These are phyloP conservation scores for Stichodactyla helianthus DNA, from an alignment of 64 coral and sea anemone species.

Conservation along the genomic window DNA sequence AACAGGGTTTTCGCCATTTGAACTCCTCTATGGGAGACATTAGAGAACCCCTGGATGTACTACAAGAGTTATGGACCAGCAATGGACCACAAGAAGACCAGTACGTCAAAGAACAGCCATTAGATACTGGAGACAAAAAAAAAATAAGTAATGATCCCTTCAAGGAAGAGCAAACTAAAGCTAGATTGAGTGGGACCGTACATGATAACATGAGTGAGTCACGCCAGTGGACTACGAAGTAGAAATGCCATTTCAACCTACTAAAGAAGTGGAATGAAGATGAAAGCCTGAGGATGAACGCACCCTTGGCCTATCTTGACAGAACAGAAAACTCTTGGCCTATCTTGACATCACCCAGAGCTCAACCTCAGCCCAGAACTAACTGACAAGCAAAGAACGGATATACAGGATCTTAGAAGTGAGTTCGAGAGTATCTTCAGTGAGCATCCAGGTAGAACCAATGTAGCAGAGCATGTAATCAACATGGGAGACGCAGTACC, in stretches of 20 bases:
- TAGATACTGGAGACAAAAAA: constrained; percentile 1
- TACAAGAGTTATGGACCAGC: constrained; percentile 38
- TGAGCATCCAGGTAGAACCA: constrained; percentile 35
- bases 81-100: neutral
- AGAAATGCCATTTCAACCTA: constrained; percentile 20
- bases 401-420: neutral
- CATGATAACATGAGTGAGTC: constrained; percentile 28
- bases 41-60: constrained; percentile 24
- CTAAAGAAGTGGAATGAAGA: neutral
- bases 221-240: constrained; percentile 27
- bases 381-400: neutral
- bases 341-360: neutral
- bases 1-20: constrained; percentile 48
- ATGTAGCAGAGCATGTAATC: constrained; percentile 5
- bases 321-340: neutral
- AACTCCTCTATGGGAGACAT: constrained; percentile 44
- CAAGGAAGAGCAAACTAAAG: constrained; percentile 20
- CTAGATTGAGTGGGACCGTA: constrained; percentile 32
- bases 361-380: neutral
- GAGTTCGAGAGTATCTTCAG: constrained; percentile 1
- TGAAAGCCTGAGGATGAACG: neutral
- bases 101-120: neutral
- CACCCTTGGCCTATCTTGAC: neutral
- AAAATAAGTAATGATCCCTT: constrained; percentile 34
- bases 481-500: neutral